A percentile compares a stretch with the other conserved stretches of the same genome.
phyloP scores from a whole-genome alignment of 2,888 invertebrate genomes.

The Lottia gigantea region DNA sequence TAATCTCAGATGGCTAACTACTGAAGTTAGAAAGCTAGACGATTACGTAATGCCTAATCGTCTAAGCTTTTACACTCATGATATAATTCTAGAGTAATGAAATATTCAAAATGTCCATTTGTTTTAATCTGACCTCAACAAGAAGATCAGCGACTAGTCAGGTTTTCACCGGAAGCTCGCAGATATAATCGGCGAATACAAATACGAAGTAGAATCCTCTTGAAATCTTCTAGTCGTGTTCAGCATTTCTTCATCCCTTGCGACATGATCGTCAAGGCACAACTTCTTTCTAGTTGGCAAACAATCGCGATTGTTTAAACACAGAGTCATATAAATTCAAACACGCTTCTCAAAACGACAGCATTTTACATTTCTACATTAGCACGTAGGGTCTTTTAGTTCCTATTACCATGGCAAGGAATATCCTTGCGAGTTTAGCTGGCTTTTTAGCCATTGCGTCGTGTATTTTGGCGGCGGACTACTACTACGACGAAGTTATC shows the following conservation, averaged over 20 bases:
- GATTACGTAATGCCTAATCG: too few species aligned
- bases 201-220: constrained; percentile 14
- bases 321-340: constrained; percentile 6
- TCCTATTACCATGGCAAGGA: background rate
- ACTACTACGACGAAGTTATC: constrained; percentile 18
- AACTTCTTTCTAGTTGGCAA: background rate
- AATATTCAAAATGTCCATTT: background rate
- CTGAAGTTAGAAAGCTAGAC: too few species aligned
- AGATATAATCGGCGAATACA: constrained; percentile 18
- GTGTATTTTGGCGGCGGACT: constrained; percentile 16
- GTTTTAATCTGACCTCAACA: constrained; percentile 7
- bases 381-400: background rate
- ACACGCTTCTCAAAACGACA: background rate
- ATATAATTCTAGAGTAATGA: background rate
- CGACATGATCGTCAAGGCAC: constrained; percentile 15
- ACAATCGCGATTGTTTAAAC: constrained; percentile 15
- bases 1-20: too few species aligned
- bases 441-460: constrained; percentile 4
- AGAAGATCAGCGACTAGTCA: background rate
- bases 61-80: background rate
- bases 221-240: constrained; percentile 10
- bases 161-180: constrained; percentile 14
- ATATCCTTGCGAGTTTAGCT: background rate
- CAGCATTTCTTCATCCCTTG: constrained; percentile 13
- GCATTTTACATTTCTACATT: constrained; percentile 6